Evolutionary conservation across 2,113 vertebrate genomes (phyloP).

Genomic region (Ophthalmolycus amberensis): DNA sequence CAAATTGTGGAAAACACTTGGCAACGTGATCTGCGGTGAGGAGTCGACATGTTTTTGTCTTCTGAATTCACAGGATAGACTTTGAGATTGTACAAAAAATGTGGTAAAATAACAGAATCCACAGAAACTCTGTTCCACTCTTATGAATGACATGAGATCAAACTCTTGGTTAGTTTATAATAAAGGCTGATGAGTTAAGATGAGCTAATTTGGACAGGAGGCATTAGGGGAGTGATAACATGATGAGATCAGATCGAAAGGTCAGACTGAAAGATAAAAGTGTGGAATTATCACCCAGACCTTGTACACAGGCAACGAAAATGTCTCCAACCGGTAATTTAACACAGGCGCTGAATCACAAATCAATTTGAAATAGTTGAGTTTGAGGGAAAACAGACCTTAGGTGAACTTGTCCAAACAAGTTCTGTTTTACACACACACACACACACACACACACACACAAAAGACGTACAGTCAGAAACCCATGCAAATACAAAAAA

Average conservation of each 20-base stretch:
- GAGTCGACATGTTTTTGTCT: not conserved
- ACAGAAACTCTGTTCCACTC: not conserved
- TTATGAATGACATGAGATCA: not conserved
- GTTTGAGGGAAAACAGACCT: not conserved
- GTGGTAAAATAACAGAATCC: constrained; percentile 13
- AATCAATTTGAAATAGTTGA: not conserved
- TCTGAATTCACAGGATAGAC: constrained; percentile 17
- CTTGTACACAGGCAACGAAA: not conserved
- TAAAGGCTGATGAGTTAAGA: not conserved
- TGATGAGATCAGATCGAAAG: not conserved
- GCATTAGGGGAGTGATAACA: not conserved
- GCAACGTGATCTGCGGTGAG: not conserved
- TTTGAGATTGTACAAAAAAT: not conserved
- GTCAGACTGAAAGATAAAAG: not conserved
- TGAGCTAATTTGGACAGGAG: constrained; percentile 2
- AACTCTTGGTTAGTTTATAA: not conserved
- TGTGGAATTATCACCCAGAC: not conserved
- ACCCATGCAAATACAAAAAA: constrained; percentile 39
- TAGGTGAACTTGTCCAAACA: not conserved
- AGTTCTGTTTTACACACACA: constrained; percentile 20
- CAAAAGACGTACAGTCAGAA: constrained; percentile 9
- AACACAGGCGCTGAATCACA: not conserved
- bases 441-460: constrained; percentile 1
- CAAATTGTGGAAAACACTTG: not conserved
- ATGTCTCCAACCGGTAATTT: not conserved